phyloP scores from a whole-genome alignment of 2,888 invertebrate species.

The Listrodromus nycthemerus region DNA sequence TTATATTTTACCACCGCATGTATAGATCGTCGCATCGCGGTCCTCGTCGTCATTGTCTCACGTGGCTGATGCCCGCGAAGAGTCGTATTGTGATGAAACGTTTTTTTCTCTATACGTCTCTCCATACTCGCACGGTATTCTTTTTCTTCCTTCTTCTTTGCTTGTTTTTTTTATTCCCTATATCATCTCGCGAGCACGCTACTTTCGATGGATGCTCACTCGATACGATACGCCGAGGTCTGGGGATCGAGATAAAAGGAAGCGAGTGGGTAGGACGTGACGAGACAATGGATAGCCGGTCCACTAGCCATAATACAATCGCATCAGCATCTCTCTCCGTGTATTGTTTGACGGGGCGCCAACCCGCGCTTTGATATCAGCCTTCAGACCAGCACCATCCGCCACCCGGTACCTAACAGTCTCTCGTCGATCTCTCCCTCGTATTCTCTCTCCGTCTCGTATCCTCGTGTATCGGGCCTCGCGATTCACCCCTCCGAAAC shows the following conservation, averaged over 20 bases:
- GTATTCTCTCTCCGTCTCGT: background rate
- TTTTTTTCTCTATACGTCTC: constrained; percentile 42
- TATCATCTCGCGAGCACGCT: constrained; percentile 76
- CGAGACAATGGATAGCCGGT: constrained; percentile 84
- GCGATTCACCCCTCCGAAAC: constrained; percentile 58
- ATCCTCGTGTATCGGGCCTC: constrained; percentile 12
- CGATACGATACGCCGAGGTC: constrained; percentile 78
- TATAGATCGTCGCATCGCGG: constrained; percentile 40
- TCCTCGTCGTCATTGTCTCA: constrained; percentile 49
- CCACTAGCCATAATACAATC: constrained; percentile 84
- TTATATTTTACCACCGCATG: background rate
- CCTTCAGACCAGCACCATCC: constrained; percentile 60
- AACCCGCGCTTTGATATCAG: constrained; percentile 81
- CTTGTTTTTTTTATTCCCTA: constrained; percentile 42
- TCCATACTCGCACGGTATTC: constrained; percentile 11
- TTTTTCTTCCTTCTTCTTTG: background rate
- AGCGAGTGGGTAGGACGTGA: constrained; percentile 84
- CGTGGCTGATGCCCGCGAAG: constrained; percentile 35
- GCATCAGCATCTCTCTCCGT: constrained; percentile 83
- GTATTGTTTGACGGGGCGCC: constrained; percentile 80
- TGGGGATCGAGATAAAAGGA: constrained; percentile 83
- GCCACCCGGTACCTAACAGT: constrained; percentile 26
- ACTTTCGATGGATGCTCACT: constrained; percentile 84
- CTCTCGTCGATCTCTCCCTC: constrained; percentile 6
- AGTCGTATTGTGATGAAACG: constrained; percentile 47